Base-by-base conservation (phyloP, 1,140 invertebrate species). In the Pollicipes pollicipes region DNA sequence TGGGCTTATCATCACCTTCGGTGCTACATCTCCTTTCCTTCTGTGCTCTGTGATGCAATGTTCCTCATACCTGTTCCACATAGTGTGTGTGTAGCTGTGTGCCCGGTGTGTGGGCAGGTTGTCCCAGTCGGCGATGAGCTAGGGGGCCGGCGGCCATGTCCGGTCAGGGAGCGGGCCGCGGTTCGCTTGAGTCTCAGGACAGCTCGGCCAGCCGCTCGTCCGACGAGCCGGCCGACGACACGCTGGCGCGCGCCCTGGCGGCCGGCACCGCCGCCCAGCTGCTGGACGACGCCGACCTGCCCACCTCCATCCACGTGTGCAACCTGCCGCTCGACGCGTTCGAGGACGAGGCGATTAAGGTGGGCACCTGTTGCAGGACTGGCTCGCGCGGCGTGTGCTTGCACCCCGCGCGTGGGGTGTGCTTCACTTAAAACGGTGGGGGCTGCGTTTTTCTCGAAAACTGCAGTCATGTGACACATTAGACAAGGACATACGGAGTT, bases 271-370 rank as follows among this genome's bases (percentile, higher is more conserved):
- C 58, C 37, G 35, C 30, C 66, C 27, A 16, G 71, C 68, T 63
- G 71, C 58, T 16, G 71, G 71, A 70, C 64, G 73, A 66, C 29
- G 37, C 32, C 27, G 89, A 93, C 80, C 82, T 93, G 75, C 91
- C 91, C 30, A 91, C 87, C 71, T 93, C 90, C 58, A 83, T 95
- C 45, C 95, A 95, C 73, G 90, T 94, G 24, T 93, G 91, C 24
- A 93, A 93, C 80, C 85, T 95, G 71, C 87, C 90, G 77, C 86
- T 85, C 70, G 82, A 86, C 73, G 86, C 94, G 72, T 95, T 94
- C 77, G 84, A 84, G 70, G 83, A 84, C 75, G 85, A 88, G 63
- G 84, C 86, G 73, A 78, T 87, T 69, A 85, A 83, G 81, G 86
- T 83, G 78, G 73, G 68, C 73, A 32, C 29, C n/a, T n/a, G n/a